These are phyloP conservation scores for Paramisgurnus dabryanus DNA, from an alignment of 2,113 vertebrate genomes.

Conservation along the genomic window DNA sequence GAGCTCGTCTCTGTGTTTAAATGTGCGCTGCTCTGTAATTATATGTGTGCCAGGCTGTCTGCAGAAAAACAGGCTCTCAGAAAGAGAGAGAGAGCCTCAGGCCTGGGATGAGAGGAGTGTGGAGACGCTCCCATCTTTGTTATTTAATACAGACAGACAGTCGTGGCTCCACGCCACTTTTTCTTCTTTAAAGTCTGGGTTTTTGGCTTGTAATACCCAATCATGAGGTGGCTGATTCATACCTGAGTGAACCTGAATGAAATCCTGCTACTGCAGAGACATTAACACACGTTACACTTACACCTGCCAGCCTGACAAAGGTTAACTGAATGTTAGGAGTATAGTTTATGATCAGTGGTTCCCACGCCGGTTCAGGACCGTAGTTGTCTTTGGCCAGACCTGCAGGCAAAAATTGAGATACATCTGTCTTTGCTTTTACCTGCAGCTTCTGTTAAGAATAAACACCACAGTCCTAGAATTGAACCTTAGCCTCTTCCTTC, in stretches of 20 bases:
- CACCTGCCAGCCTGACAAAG: background rate
- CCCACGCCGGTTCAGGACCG: background rate
- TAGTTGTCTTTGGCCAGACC: background rate
- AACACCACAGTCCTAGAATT: background rate
- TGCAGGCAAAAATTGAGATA: background rate
- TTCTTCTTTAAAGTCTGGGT: slow-evolving; percentile 1
- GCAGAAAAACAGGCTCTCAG: slow-evolving; percentile 21
- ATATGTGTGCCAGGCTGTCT: slow-evolving; percentile 52
- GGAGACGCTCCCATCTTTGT: slow-evolving; percentile 32
- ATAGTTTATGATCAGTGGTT: background rate
- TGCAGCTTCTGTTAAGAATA: background rate
- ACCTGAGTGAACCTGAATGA: background rate
- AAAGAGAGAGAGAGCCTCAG: slow-evolving; percentile 4
- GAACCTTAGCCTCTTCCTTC: background rate
- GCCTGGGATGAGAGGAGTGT: slow-evolving; percentile 21
- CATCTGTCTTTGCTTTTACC: background rate
- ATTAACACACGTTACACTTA: background rate
- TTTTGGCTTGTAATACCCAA: background rate
- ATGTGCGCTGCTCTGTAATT: slow-evolving; percentile 52
- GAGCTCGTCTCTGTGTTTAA: slow-evolving; percentile 45
- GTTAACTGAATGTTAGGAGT: background rate
- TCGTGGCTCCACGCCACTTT: slow-evolving; percentile 21
- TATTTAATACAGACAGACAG: slow-evolving; percentile 40
- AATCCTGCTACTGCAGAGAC: background rate
- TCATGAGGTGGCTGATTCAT: slow-evolving; percentile 2